These are phyloP conservation scores for Trissonchulus latispiculum DNA, from an alignment of 2,888 invertebrate species.

Conservation along the genomic window DNA sequence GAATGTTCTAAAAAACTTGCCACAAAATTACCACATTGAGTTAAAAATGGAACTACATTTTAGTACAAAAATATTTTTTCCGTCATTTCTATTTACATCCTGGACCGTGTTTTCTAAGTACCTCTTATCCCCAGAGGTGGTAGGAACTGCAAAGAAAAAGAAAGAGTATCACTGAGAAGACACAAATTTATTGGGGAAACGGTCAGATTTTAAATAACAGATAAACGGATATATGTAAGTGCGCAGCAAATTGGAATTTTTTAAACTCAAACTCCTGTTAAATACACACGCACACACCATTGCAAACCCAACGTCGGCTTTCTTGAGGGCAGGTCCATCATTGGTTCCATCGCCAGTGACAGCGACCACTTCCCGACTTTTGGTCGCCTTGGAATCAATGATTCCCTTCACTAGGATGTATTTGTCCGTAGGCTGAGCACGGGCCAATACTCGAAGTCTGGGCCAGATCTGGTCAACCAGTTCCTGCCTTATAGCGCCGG, in stretches of 20 bases:
- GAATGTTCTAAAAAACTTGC: too few relatives aligned
- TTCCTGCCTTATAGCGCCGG: slow-evolving; percentile 37
- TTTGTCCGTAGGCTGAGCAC: slow-evolving; percentile 51
- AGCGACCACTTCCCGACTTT: slow-evolving; percentile 49
- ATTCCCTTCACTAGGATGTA: slow-evolving; percentile 51
- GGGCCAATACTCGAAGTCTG: slow-evolving; percentile 48
- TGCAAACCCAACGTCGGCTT: slow-evolving; percentile 53
- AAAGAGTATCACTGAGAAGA: too few relatives aligned
- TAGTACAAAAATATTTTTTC: too few relatives aligned
- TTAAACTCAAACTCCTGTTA: slow-evolving; percentile 48
- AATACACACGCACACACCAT: slow-evolving; percentile 47
- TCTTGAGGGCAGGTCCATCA: slow-evolving; percentile 52
- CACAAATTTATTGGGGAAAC: too few relatives aligned
- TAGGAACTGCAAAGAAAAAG: not conserved
- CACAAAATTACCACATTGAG: too few relatives aligned
- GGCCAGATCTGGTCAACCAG: slow-evolving; percentile 48
- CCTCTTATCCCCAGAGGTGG: not conserved
- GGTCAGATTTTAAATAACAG: too few relatives aligned
- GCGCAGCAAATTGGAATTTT: slow-evolving; percentile 27
- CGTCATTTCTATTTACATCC: too few relatives aligned
- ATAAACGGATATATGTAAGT: too few relatives aligned
- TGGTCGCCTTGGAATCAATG: slow-evolving; percentile 47
- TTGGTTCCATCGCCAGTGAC: slow-evolving; percentile 53
- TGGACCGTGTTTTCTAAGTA: not conserved
- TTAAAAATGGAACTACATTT: too few relatives aligned